A percentile compares a stretch with the other conserved stretches of the same genome.
phyloP scores from a whole-genome alignment of 1,140 invertebrate species.

The Trichonephila clavipes region DNA sequence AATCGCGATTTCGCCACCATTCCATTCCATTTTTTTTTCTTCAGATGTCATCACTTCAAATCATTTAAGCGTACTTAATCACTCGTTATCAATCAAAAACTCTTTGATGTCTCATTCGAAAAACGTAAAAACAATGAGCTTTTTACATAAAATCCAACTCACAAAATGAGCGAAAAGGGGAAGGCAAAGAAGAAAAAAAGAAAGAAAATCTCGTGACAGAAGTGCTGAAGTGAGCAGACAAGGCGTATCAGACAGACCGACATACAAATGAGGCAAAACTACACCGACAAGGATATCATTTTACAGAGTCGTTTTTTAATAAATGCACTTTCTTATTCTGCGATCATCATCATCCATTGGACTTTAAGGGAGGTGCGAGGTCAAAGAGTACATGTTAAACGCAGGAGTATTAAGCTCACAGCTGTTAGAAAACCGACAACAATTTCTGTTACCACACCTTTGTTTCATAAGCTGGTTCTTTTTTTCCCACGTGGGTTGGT shows the following conservation, averaged over 20 bases:
- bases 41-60: not conserved
- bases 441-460: not conserved
- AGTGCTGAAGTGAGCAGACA: constrained; percentile 33
- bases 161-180: not conserved
- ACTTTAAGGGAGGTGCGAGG: not conserved
- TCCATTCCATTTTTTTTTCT: not conserved
- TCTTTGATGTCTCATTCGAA: not conserved
- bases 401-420: not conserved
- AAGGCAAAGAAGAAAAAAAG: not conserved
- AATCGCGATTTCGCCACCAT: not conserved
- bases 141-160: constrained; percentile 21
- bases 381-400: constrained; percentile 25
- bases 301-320: constrained; percentile 36
- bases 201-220: not conserved
- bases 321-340: constrained; percentile 11
- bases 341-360: not conserved
- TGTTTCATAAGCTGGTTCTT: not conserved
- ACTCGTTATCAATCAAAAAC: not conserved
- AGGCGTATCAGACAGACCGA: constrained; percentile 43
- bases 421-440: not conserved
- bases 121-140: not conserved
- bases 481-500: not conserved
- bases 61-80: constrained; percentile 1
- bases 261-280: constrained; percentile 49
- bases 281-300: constrained; percentile 54